phyloP scores from a whole-genome alignment of 2,113 vertebrate species.

The Motacilla alba region DNA sequence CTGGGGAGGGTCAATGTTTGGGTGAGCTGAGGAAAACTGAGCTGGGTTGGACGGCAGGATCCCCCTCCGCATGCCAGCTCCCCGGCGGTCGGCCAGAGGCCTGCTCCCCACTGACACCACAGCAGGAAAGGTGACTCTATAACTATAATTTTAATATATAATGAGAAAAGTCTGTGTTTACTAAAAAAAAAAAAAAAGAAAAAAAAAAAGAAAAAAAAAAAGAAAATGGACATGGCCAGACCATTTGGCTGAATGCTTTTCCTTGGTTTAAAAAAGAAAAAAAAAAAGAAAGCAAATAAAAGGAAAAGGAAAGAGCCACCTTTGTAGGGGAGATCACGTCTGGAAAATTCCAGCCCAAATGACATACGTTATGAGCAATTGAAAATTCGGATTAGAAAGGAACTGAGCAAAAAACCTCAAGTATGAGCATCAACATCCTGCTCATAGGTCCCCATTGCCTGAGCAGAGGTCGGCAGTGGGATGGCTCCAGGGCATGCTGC shows the following conservation, averaged over 20 bases:
- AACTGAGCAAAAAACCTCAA: neutral
- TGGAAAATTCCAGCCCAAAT: constrained; percentile 54
- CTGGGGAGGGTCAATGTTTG: neutral
- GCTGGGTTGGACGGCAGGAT: neutral
- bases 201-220: neutral
- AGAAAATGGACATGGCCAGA: neutral
- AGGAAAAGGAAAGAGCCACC: neutral
- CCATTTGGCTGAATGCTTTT: constrained; percentile 16
- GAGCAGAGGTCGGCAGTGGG: rapidly evolving
- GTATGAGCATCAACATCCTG: neutral
- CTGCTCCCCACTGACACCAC: neutral
- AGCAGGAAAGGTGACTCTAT: constrained; percentile 18
- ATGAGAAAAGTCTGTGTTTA: constrained; percentile 50
- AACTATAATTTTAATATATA: constrained; percentile 30
- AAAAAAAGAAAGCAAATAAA: neutral
- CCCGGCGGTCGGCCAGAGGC: neutral
- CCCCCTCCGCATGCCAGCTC: neutral
- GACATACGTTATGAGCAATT: constrained; percentile 38
- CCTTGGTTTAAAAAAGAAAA: neutral
- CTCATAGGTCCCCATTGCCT: neutral
- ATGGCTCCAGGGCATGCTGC: rapidly evolving
- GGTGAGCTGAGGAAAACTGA: neutral
- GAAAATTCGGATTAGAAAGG: constrained; percentile 1
- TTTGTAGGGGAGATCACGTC: neutral
- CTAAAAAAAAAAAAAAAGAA: neutral